Percentiles rank a stretch among this genome's conserved stretches.
These are phyloP conservation scores for Pongo pygmaeus DNA, from an alignment of 2,113 vertebrate species.

Conservation along the genomic window DNA sequence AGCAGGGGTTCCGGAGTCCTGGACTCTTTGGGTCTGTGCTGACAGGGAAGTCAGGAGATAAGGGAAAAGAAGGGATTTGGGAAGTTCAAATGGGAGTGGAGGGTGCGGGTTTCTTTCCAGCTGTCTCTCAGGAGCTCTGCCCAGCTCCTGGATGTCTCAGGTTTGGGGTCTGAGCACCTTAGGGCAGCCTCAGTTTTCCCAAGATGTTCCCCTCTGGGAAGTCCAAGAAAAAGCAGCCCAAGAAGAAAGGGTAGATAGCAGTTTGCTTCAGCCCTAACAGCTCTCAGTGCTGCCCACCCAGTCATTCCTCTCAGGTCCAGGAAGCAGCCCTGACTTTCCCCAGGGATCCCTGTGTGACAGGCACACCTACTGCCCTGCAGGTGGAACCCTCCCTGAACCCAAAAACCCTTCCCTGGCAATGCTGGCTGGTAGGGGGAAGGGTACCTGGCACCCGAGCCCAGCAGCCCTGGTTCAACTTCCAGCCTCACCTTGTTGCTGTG, in stretches of 20 bases:
- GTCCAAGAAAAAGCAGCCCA: neutral
- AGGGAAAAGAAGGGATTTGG: neutral
- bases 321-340: neutral
- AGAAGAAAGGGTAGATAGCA: neutral
- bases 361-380: neutral
- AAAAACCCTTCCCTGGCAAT: neutral
- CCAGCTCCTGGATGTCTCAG: neutral
- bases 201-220: neutral
- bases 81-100: neutral
- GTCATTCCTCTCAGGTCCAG: neutral
- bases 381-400: neutral
- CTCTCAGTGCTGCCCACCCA: neutral
- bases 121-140: neutral
- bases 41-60: neutral
- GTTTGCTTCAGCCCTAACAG: fast-evolving
- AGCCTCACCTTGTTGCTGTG: neutral
- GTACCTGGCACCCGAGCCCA: neutral
- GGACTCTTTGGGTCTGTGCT: neutral
- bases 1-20: neutral
- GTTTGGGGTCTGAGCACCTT: neutral
- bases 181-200: neutral
- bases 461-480: neutral
- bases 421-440: neutral
- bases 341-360: neutral
- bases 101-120: neutral